Conservation (phyloP, 2,113 vertebrate genomes). For the Pandion haliaetus region DNA sequence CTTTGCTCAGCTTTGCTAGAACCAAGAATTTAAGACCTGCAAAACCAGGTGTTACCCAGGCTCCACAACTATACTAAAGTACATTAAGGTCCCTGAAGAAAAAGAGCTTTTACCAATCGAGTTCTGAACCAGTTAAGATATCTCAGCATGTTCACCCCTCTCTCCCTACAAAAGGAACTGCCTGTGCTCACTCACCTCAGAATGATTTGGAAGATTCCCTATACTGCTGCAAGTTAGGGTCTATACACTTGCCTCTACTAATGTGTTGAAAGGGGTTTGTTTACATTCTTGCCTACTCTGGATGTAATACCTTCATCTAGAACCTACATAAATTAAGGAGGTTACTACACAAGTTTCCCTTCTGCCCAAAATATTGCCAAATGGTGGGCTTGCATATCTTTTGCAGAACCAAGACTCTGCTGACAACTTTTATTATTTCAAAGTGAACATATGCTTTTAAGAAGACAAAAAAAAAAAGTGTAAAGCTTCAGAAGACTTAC, state of each 20-base stretch:
- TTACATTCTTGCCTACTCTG: neutral
- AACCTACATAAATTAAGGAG: neutral
- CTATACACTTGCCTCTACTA: neutral
- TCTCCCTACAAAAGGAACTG: neutral
- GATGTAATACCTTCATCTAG: neutral
- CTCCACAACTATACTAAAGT: neutral
- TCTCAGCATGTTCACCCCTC: neutral
- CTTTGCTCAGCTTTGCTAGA: neutral
- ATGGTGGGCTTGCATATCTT: neutral
- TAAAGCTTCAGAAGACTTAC: neutral
- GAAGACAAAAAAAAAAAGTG: neutral
- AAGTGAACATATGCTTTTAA: neutral
- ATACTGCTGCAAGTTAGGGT: neutral
- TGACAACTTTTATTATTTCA: neutral
- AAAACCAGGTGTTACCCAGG: neutral
- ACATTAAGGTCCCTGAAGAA: neutral
- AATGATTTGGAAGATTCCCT: neutral
- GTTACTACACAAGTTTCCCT: neutral
- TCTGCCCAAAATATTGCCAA: neutral
- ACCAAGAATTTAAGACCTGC: neutral
- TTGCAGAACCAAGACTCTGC: neutral
- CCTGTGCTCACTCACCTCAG: fast-evolving
- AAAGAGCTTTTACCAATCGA: neutral
- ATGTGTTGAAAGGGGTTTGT: neutral
- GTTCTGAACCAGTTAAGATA: neutral